Evolutionary conservation across 2,113 vertebrate genomes (phyloP).

Genomic region (Nannospalax galili): DNA sequence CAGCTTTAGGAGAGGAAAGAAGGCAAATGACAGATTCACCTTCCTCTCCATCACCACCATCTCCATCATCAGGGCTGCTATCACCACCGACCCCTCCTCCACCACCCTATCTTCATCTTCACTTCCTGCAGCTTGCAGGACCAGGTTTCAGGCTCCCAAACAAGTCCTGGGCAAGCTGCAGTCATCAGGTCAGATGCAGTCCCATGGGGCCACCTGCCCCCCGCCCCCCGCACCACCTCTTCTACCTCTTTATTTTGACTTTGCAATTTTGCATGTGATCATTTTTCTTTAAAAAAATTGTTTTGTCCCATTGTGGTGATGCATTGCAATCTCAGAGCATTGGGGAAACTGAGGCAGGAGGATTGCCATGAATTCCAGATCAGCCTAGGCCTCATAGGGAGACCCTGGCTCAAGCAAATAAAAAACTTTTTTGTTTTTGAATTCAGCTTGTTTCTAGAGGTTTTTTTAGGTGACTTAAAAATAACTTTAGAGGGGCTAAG

Average conservation of each 20-base stretch:
- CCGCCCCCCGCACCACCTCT: not conserved
- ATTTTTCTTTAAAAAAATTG: not conserved
- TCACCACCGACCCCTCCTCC: accelerated
- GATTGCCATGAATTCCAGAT: not conserved
- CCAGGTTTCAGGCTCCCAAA: not conserved
- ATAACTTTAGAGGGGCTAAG: not conserved
- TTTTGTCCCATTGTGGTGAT: not conserved
- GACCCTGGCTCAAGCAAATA: not conserved
- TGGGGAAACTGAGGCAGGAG: not conserved
- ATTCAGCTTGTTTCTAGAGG: not conserved
- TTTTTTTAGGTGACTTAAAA: not conserved
- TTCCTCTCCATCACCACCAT: not conserved
- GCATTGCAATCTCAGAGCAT: not conserved
- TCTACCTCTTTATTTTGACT: not conserved
- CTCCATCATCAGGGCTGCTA: accelerated
- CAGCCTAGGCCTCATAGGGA: not conserved
- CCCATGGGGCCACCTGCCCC: not conserved
- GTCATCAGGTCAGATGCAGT: not conserved
- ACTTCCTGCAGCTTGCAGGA: not conserved
- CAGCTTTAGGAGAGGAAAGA: too few species aligned
- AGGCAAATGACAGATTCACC: too few species aligned
- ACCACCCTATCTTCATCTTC: accelerated
- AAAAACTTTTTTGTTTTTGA: not conserved
- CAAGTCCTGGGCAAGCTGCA: not conserved
- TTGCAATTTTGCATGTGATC: not conserved